Percentiles rank a stretch among this genome's conserved stretches.
These are phyloP conservation scores for Aradus depressus DNA, from an alignment of 2,888 invertebrate species.

Conservation along the genomic window DNA sequence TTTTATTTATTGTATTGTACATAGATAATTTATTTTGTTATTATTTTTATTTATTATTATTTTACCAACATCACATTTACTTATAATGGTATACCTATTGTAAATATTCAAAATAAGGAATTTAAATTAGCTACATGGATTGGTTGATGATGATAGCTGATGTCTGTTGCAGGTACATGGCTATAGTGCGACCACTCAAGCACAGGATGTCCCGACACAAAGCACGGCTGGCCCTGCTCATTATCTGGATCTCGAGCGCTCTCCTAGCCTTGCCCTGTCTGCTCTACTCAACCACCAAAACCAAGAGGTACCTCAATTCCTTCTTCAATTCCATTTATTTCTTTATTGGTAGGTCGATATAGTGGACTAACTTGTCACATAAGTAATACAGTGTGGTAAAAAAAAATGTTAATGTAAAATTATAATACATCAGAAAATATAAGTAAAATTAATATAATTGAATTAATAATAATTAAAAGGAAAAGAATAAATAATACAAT, in stretches of 20 bases:
- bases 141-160: no score
- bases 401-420: no score
- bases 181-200: slow-evolving; percentile 46
- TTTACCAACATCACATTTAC: neutral
- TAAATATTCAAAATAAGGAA: neutral
- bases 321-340: neutral
- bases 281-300: slow-evolving; percentile 39
- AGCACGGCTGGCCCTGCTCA: slow-evolving; percentile 40
- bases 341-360: no score
- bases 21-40: no score
- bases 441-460: no score
- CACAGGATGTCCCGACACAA: slow-evolving; percentile 42
- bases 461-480: no score
- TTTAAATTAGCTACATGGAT: neutral
- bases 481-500: no score
- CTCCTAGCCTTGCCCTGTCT: slow-evolving; percentile 42
- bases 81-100: neutral
- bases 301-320: slow-evolving; percentile 32
- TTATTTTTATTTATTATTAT: no score
- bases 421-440: no score
- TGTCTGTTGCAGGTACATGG: slow-evolving; percentile 41
- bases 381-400: no score
- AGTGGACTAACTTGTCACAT: no score
- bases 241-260: slow-evolving; percentile 44
- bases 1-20: no score